These are phyloP conservation scores for Cerastoderma edule DNA, from an alignment of 2,888 invertebrate genomes.

Conservation along the genomic window DNA sequence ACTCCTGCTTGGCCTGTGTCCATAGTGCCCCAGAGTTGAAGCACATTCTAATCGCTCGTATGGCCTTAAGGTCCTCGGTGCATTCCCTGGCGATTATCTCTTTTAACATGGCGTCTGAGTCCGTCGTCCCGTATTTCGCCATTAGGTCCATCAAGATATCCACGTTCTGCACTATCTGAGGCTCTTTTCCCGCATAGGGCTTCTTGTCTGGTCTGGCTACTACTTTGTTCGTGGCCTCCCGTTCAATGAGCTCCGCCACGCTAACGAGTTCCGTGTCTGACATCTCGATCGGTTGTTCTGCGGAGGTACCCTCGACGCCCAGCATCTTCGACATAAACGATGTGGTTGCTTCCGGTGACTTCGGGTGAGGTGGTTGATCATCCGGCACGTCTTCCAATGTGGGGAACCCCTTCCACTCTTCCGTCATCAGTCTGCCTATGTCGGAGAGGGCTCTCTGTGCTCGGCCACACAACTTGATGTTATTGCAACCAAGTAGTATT, in stretches of 20 bases:
- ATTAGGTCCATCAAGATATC: neutral
- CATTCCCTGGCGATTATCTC: neutral
- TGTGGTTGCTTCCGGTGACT: neutral
- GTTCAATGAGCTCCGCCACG: neutral
- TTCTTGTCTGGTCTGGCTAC: neutral
- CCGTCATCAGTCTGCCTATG: too few relatives aligned
- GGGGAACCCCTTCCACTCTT: too few relatives aligned
- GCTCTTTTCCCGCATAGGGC: too few relatives aligned
- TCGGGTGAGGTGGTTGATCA: neutral
- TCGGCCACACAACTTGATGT: neutral
- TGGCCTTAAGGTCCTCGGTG: neutral
- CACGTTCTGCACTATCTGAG: too few relatives aligned
- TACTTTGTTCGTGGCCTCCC: neutral
- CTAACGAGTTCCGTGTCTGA: neutral
- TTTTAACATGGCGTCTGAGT: neutral
- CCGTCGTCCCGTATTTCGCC: neutral
- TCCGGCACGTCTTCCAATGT: too few relatives aligned
- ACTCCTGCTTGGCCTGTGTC: neutral
- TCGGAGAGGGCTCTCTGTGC: too few relatives aligned
- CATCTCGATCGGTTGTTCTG: neutral
- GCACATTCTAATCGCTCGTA: neutral
- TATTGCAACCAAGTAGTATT: slow-evolving; percentile 20
- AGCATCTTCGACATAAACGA: slow-evolving; percentile 8
- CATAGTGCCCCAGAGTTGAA: slow-evolving; percentile 9
- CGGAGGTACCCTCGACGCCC: neutral